Evolutionary conservation across 1,140 invertebrate species (phyloP).

Genomic region (Matsumurasca onukii): DNA sequence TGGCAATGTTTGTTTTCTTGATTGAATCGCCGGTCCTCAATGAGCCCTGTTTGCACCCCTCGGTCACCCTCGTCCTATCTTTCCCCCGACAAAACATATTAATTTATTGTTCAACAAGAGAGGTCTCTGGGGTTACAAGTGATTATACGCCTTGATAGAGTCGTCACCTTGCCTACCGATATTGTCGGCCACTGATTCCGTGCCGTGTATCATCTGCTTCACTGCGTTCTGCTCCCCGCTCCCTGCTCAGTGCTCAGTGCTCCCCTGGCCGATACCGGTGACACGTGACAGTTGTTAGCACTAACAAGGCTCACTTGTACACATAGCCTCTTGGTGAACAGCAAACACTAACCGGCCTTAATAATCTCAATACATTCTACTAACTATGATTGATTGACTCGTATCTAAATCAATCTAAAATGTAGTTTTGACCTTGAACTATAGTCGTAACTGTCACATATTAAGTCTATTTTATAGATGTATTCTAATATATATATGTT

Average conservation of each 20-base stretch:
- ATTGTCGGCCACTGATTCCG: neutral
- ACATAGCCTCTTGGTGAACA: neutral
- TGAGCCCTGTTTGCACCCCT: neutral
- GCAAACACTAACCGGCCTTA: no score
- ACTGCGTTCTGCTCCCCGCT: neutral
- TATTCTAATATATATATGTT: no score
- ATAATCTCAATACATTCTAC: no score
- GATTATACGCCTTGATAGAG: neutral
- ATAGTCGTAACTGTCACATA: no score
- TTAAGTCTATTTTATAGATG: no score
- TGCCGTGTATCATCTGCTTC: neutral
- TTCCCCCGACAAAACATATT: neutral
- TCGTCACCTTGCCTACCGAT: neutral
- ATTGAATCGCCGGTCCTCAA: conserved; percentile 12
- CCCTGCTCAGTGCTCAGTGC: neutral
- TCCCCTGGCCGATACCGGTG: neutral
- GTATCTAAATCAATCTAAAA: no score
- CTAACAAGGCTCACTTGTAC: no score
- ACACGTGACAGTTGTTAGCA: neutral
- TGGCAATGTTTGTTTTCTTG: conserved; percentile 14
- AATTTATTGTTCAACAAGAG: conserved; percentile 15
- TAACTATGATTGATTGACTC: no score
- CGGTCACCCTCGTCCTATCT: neutral
- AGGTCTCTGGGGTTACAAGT: neutral
- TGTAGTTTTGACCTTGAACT: no score